Base-by-base conservation (phyloP, 2,888 invertebrate species). In the Chrysolina americana region DNA sequence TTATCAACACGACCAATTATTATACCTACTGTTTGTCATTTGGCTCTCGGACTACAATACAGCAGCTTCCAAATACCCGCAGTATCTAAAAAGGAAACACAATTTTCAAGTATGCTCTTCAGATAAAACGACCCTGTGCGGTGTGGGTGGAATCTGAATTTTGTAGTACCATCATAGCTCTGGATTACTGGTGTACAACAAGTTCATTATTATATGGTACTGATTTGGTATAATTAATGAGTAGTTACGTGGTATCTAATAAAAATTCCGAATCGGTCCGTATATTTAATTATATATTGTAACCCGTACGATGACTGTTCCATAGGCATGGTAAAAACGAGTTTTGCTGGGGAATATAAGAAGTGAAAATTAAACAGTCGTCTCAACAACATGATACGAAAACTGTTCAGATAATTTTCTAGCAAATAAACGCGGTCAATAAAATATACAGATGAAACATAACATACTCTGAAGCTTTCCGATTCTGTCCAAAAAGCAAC, bases 261-360 rank as follows among this genome's bases (percentile, higher is more conserved):
- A 69, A 76, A 76, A 53, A 74, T 76, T 71, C 73, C 19, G 62
- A 53, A 74, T 69, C 65, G 23, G 71, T 76, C 65, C 47, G 71
- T 64, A 68, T 73, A 64, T 59, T 41, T 69, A 69, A 73, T 70
- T 70, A 73, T 73, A 68, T 73, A 71, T 74, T 68, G 65, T 65
- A 63, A 66, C 47, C 47, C 53, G 65, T 71, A 64, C 74, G 64
- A 71, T 71, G 71, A 68, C 64, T 70, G 17, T 19, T 19, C 11
- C 68, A 68, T 53, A 8, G 53, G 53, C 13, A 41, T 41, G 36
- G 53, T 9, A 11, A 17, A 4, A 23, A 47, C 15, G 13, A 36
- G 47, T 66, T 66, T 17, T 19, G n/a, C 5, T 50, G 17, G 41
- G 50, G 50, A 28, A 66, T 50, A 4, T n/a, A 19, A 8, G 15